These are phyloP conservation scores for Cheilosia scutellata DNA, from an alignment of 2,888 invertebrate genomes.

Conservation along the genomic window DNA sequence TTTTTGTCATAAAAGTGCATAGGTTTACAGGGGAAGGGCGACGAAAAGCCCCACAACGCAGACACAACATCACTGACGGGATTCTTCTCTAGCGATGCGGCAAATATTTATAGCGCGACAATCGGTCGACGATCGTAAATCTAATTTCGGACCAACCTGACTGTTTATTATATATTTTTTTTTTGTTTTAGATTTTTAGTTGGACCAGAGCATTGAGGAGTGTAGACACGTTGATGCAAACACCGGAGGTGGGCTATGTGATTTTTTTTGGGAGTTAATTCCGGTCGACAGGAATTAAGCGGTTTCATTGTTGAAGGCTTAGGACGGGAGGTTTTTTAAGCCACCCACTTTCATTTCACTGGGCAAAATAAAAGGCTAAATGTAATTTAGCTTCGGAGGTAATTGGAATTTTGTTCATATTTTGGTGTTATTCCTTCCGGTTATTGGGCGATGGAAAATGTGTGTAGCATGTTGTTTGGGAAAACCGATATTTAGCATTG, in stretches of 20 bases:
- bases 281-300: conserved; percentile 18
- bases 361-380: neutral
- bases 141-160: conserved; percentile 53
- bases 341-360: neutral
- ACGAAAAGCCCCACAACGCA: neutral
- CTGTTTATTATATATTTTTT: conserved; percentile 21
- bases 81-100: conserved; percentile 58
- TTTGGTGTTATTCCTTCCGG: conserved; percentile 23
- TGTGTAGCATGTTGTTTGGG: neutral
- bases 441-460: conserved; percentile 7
- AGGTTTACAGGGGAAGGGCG: neutral
- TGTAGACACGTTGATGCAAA: conserved; percentile 11
- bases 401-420: conserved; percentile 40
- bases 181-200: neutral
- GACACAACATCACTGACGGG: neutral
- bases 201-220: neutral
- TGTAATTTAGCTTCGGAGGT: neutral
- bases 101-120: conserved; percentile 66
- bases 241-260: conserved; percentile 2
- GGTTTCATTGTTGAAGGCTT: conserved; percentile 1
- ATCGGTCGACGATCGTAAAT: conserved; percentile 64
- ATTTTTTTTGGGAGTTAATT: conserved; percentile 1
- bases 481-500: neutral
- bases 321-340: too few species aligned
- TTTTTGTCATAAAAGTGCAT: conserved; percentile 59